phyloP scores from a whole-genome alignment of 2,113 vertebrate genomes.

The Hymenochirus boettgeri region DNA sequence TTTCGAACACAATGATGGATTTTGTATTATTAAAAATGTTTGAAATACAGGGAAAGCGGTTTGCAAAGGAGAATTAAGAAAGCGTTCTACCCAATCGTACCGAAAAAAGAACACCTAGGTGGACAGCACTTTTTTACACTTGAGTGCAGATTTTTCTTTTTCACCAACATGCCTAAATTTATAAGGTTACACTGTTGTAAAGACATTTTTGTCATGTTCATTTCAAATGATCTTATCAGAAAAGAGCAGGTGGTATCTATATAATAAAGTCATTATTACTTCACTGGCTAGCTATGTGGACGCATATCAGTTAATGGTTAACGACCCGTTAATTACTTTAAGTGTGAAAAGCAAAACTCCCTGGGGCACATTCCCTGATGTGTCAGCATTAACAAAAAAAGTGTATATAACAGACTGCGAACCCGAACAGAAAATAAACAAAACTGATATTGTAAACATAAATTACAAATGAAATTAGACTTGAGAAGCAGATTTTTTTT shows the following conservation, averaged over 20 bases:
- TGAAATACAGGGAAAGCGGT: too few species aligned
- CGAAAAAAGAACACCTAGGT: too few species aligned
- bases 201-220: too few species aligned
- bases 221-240: conserved; percentile 16
- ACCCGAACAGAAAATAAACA: conserved; percentile 58
- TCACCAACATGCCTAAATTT: too few species aligned
- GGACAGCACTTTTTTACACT: too few species aligned
- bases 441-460: conserved; percentile 59
- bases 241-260: conserved; percentile 42
- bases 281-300: conserved; percentile 83
- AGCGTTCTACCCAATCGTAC: too few species aligned
- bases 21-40: too few species aligned
- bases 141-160: too few species aligned
- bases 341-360: conserved; percentile 63
- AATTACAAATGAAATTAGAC: conserved; percentile 72
- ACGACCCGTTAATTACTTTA: conserved; percentile 77
- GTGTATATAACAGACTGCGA: conserved; percentile 66
- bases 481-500: conserved; percentile 62
- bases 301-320: conserved; percentile 72
- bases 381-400: conserved; percentile 70
- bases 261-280: conserved; percentile 79
- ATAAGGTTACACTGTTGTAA: too few species aligned
- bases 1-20: too few species aligned
- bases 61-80: too few species aligned
- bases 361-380: conserved; percentile 69